phyloP scores from a whole-genome alignment of 2,888 invertebrate genomes.

The Endotricha flammealis region DNA sequence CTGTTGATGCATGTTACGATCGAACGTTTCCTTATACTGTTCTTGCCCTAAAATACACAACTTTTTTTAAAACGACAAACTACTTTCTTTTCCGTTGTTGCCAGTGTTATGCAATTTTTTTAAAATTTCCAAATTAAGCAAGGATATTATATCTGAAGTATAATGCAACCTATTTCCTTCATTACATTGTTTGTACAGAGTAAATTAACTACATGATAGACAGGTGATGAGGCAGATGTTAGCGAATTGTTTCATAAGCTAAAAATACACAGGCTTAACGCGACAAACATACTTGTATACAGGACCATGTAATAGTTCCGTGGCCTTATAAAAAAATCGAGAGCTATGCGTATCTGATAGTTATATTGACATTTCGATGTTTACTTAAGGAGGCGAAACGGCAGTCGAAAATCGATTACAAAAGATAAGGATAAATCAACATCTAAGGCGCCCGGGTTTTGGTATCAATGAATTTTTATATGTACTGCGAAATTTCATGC shows the following conservation, averaged over 20 bases:
- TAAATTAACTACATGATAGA: slow-evolving; percentile 67
- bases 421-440: slow-evolving; percentile 62
- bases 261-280: slow-evolving; percentile 53
- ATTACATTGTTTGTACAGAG: slow-evolving; percentile 46
- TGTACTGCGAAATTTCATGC: slow-evolving; percentile 54
- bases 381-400: slow-evolving; percentile 73
- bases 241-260: slow-evolving; percentile 63
- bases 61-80: slow-evolving; percentile 2
- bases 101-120: slow-evolving; percentile 3
- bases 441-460: slow-evolving; percentile 59
- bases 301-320: slow-evolving; percentile 52
- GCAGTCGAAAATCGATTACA: slow-evolving; percentile 73
- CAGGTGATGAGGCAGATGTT: slow-evolving; percentile 71
- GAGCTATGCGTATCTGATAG: slow-evolving; percentile 67
- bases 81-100: slow-evolving; percentile 6
- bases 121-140: slow-evolving; percentile 16
- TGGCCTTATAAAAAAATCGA: slow-evolving; percentile 49
- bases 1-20: neutral
- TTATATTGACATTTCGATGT: slow-evolving; percentile 69
- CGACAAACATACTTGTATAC: slow-evolving; percentile 41
- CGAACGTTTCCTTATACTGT: neutral
- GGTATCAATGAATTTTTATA: slow-evolving; percentile 58
- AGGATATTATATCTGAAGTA: slow-evolving; percentile 42
- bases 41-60: slow-evolving; percentile 1
- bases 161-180: slow-evolving; percentile 46